phyloP scores from a whole-genome alignment of 1,140 invertebrate genomes.

The Trachelipus rathkii region DNA sequence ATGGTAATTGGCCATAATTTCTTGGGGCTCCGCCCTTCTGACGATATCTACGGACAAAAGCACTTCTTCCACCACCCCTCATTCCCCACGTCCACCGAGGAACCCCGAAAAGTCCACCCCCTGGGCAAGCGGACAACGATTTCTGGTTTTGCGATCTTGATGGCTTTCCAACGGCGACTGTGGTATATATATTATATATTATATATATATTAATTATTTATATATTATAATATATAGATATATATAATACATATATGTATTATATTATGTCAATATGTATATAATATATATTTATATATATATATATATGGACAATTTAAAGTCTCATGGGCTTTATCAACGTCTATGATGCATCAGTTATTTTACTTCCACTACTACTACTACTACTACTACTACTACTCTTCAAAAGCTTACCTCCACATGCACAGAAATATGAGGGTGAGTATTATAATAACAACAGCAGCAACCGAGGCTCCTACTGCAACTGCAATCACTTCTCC shows the following conservation, averaged over 20 bases:
- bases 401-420: conserved; percentile 65
- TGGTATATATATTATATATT: neutral
- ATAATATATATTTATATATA: too few species aligned
- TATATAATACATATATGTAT: too few species aligned
- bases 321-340: too few species aligned
- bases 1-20: conserved; percentile 56
- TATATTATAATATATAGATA: too few species aligned
- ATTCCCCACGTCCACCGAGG: neutral
- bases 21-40: conserved; percentile 22
- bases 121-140: conserved; percentile 10
- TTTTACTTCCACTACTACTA: too few species aligned
- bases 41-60: conserved; percentile 14
- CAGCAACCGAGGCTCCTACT: conserved; percentile 80
- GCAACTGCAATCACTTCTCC: conserved; percentile 85
- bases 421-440: conserved; percentile 80
- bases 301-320: too few species aligned
- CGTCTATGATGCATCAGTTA: too few species aligned
- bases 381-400: too few species aligned
- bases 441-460: conserved; percentile 78
- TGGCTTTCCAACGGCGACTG: conserved; percentile 29
- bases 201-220: conserved; percentile 3
- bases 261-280: too few species aligned
- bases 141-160: conserved; percentile 29
- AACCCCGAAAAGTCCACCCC: conserved; percentile 13
- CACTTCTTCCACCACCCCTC: neutral